Evolutionary conservation across 2,113 vertebrate genomes (phyloP), one percentile per base, ranked within the genome.

Genomic region (Chelonoidis abingdonii): DNA sequence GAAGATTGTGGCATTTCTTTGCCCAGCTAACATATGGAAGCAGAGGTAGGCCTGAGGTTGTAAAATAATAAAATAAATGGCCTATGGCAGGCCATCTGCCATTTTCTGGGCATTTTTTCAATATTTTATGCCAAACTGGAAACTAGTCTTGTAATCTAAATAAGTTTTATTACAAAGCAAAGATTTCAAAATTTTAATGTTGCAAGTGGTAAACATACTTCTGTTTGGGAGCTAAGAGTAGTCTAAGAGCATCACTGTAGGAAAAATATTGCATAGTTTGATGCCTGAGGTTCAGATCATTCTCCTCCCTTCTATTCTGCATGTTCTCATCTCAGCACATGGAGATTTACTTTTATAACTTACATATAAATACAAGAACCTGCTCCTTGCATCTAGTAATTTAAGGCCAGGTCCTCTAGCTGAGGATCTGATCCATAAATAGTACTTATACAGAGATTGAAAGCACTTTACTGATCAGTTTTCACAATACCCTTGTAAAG

Each of bases 41-140:
- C 80, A 86, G 96, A 80, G 92, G 44, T 92, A 93, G 97, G 97
- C 98, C 98, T 76, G 80, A 88, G 96, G 98, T 98, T 97, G 97
- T 98, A 98, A 98, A 98, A 98, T 98, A 98, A 97, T 98, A 98
- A 98, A 99, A 98, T 98, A 98, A 98, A 97, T 98, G 98, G 98
- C 97, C 98, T 98, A 98, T 98, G 94, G 95, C 97, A 97, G 91
- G 91, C 98, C 98, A 98, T 98, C 98, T 98, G 98, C 97, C 97
- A 97, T 98, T 97, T 97, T 93, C 94, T 87, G 89, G 91, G 93
- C 93, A 47, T 95, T 97, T 97, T 94, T 96, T 88, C 94, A 19
- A 4, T 97, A 93, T 97, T 97, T 96, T 88, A 10, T 98, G 97
- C 95, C 97, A 98, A 97, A 97, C 97, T 97, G 95, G 97, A 98